Conservation (phyloP, 2,797 vertebrate genomes). For the Sebastiscus albofasciatus region DNA sequence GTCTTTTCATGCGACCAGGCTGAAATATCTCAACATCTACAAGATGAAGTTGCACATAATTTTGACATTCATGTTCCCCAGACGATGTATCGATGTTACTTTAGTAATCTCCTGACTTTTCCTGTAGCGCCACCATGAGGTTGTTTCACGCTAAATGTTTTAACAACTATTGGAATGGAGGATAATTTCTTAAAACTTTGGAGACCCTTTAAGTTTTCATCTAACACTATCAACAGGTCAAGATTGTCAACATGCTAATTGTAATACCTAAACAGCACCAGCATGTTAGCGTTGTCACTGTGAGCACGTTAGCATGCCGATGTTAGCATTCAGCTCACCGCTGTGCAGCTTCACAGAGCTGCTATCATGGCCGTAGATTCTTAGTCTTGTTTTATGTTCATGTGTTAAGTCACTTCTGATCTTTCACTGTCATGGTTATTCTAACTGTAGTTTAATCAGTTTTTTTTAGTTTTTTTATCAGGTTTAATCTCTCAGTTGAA, state of each 20-base stretch:
- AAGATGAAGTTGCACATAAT: background rate
- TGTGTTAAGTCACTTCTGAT: background rate
- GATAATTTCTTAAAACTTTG: background rate
- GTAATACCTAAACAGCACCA: background rate
- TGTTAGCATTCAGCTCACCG: background rate
- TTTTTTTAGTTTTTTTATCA: too few relatives aligned
- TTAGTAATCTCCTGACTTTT: too few relatives aligned
- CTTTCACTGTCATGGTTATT: background rate
- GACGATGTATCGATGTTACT: background rate
- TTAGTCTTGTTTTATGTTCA: background rate
- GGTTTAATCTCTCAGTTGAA: background rate
- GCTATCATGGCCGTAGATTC: background rate
- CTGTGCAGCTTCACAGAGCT: background rate
- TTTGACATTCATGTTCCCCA: background rate
- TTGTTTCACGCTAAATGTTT: background rate
- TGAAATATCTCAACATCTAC: background rate
- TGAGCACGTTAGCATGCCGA: background rate
- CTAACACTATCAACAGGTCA: background rate
- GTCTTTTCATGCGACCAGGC: too few relatives aligned
- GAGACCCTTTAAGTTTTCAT: background rate
- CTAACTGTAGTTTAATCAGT: background rate
- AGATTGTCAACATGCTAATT: background rate
- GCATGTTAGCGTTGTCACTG: background rate
- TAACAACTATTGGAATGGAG: background rate
- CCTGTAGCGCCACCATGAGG: background rate